Base-by-base conservation (phyloP, 2,797 vertebrate genomes). In the Pseudotriccus pelzelni region DNA sequence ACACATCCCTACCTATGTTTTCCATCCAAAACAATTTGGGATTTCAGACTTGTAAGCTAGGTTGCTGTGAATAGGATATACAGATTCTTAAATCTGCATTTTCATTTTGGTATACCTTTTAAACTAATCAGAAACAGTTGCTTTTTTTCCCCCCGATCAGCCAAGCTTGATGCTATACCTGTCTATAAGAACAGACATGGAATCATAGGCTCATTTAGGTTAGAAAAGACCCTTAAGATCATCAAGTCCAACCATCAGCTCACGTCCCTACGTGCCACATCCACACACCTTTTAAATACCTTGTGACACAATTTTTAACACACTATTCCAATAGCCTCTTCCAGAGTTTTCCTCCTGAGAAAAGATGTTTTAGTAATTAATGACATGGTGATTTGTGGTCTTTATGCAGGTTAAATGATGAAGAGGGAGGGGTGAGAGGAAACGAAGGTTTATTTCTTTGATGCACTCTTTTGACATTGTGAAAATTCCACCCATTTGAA, bases 391-490 rank as follows among this genome's bases (percentile, higher is more conserved):
- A 16, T 67, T 94, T 90, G 70, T 5, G 8, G 36, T 46, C 34
- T 78, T 75, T 76, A 43, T 36, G 46, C 88, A 95, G 95, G 87
- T 96, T 94, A 56, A 90, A 84, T 56, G 59, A 90, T 70, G 91
- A 70, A 64, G 62, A 60, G 83, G 94, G 89, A 93, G 83, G 80
- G 56, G 85, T 46, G 56, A 81, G 63, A 87, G 91, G 94, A 94
- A 95, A 92, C 0, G 5, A 83, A 91, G 75, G 76, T 83, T 97
- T 96, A 76, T 93, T 96, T 95, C 91, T 86, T 73, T 74, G 66
- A 93, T 90, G 59, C 1, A 2, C 72, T 89, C 52, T 76, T 86
- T 56, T 47, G 56, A 83, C 7, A 19, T 34, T 67, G 56, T 53
- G 91, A 87, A 96, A 93, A 95, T 94, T 95, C 87, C 44, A 56